Conservation (phyloP, 2,888 invertebrate genomes). For the Athalia cordata region DNA sequence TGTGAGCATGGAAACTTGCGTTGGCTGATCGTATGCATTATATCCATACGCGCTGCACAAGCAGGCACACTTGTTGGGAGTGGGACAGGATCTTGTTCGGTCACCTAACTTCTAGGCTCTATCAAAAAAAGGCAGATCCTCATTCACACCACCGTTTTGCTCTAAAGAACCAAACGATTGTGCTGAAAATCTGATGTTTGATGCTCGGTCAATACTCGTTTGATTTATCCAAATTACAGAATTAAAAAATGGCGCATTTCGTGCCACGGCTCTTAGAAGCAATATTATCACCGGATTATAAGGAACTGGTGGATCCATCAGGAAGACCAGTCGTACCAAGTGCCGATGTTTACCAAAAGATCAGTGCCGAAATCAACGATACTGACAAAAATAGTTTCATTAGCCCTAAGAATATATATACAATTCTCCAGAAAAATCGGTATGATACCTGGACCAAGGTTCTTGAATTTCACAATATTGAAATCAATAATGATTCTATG, state of each 20-base stretch:
- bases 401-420: slow-evolving; percentile 39
- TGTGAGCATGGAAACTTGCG: too few species aligned
- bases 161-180: too few species aligned
- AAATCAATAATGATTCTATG: slow-evolving; percentile 31
- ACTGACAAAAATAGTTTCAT: slow-evolving; percentile 6
- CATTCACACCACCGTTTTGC: too few species aligned
- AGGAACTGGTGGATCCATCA: slow-evolving; percentile 37
- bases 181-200: too few species aligned
- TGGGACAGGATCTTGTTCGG: too few species aligned
- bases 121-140: too few species aligned
- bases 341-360: slow-evolving; percentile 37
- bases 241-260: slow-evolving; percentile 37
- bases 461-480: slow-evolving; percentile 41
- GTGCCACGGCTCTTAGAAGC: slow-evolving; percentile 24
- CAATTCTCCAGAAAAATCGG: slow-evolving; percentile 43
- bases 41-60: too few species aligned
- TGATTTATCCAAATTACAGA: too few species aligned
- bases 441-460: slow-evolving; percentile 45
- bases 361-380: slow-evolving; percentile 39
- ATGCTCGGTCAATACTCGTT: too few species aligned
- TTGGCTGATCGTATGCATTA: too few species aligned
- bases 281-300: slow-evolving; percentile 39
- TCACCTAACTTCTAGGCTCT: too few species aligned
- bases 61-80: too few species aligned
- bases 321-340: slow-evolving; percentile 42